phyloP scores from a whole-genome alignment of 2,113 vertebrate genomes.

The Microtus pennsylvanicus region DNA sequence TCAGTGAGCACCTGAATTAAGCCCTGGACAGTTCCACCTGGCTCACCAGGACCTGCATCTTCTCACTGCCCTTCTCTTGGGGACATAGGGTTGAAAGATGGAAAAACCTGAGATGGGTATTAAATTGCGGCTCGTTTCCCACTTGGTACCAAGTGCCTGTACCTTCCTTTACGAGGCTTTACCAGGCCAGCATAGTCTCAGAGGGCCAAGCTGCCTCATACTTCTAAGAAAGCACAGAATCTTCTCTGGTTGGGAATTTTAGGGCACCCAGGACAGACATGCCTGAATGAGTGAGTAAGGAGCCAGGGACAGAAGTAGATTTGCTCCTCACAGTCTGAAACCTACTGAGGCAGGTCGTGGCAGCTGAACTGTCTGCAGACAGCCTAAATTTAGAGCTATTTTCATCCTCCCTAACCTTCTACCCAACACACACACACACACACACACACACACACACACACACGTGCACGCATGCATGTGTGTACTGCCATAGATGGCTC shows the following conservation, averaged over 20 bases:
- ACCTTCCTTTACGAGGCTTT: not conserved
- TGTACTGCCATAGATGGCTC: not conserved
- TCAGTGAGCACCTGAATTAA: not conserved
- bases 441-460: not conserved
- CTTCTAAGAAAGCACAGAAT: not conserved
- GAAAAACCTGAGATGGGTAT: not conserved
- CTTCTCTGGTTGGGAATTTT: not conserved
- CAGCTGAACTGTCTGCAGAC: not conserved
- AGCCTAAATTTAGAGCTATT: not conserved
- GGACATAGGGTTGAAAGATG: not conserved
- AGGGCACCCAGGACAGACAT: not conserved
- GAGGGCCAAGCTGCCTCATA: not conserved
- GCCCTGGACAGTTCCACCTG: not conserved
- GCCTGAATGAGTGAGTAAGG: not conserved
- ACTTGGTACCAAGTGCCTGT: not conserved
- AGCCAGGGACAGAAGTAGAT: not conserved
- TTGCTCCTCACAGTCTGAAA: constrained; percentile 10
- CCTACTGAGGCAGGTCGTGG: not conserved
- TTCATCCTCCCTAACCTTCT: not conserved
- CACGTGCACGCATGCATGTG: not conserved
- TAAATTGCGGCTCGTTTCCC: not conserved
- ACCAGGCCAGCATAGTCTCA: not conserved
- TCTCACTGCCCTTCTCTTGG: not conserved
- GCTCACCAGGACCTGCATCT: not conserved
- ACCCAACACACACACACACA: not conserved